Base-by-base conservation (phyloP, 2,888 invertebrate genomes). In the Spisula solida region DNA sequence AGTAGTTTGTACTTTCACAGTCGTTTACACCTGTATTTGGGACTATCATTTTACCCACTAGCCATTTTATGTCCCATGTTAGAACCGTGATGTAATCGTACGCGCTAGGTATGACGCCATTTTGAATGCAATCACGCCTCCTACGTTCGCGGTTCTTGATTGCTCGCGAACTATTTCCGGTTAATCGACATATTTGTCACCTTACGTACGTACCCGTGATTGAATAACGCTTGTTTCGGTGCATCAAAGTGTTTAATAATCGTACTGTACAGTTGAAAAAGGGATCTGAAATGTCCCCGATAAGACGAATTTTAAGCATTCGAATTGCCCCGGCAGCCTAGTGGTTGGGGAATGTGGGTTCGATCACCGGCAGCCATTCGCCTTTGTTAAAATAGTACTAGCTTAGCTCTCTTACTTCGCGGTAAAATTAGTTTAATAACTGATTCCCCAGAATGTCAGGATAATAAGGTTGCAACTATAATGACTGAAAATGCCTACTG, bases 21-120 rank as follows among this genome's bases (percentile, higher is more conserved):
- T 81, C 31, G 88, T 91, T 91, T 84, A 90, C 86, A 88, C 92
- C 90, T 89, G 81, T 56, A 81, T 86, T 82, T 47, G 83, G 88
- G 86, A 88, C 88, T 90, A 89, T 90, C 88, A 86, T 88, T 88
- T 78, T 88, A 66, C 75, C 48, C 83, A 70, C 75, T 84, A 82
- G 66, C 85, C 88, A 90, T 88, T 92, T 90, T 81, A 88, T 60
- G 89, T 89, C 83, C 78, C 48, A 48, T 48, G 79, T 85, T 51
- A 60, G 78, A 78, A 56, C 60, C 70, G 48, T 90, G 89, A 90
- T 85, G 92, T 83, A 92, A 92, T 85, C 56, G 78, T 81, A 89
- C 82, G 90, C 85, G 89, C 85, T 81, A 82, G 55, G 60, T 34
- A 34, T 92, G 90, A 85, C 92, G 89, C 92, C 89, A 89, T 90